Conservation (phyloP, 2,888 invertebrate genomes). For the Melinaea menophilus region DNA sequence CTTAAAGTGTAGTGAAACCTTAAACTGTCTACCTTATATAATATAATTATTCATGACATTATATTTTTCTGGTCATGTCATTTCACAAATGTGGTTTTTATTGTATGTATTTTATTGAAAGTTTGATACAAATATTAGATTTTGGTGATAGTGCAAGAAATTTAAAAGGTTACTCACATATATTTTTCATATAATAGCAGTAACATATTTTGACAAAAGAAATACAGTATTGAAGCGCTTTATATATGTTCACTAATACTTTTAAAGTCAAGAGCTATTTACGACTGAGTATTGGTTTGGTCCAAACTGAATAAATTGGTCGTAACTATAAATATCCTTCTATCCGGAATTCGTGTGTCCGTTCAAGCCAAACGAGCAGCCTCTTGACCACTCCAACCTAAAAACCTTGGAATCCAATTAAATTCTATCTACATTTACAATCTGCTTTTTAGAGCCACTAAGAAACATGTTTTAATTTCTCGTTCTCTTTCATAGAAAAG, state of each 20-base stretch:
- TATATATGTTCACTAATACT: no score
- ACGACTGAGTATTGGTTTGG: background rate
- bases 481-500: no score
- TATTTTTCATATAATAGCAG: no score
- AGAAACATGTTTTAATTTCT: background rate
- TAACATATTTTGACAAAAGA: background rate
- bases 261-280: constrained; percentile 1
- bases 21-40: no score
- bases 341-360: background rate
- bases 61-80: no score
- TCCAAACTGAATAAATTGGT: background rate
- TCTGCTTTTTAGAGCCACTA: background rate
- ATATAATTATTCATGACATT: no score
- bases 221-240: background rate
- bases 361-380: background rate
- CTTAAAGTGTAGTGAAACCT: no score
- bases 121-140: no score
- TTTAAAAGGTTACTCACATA: no score
- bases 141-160: no score
- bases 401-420: background rate
- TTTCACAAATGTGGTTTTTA: no score
- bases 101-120: no score
- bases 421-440: background rate
- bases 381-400: background rate
- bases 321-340: background rate